These are phyloP conservation scores for Enteromius treurensis DNA, from an alignment of 2,797 vertebrate species.

Conservation along the genomic window DNA sequence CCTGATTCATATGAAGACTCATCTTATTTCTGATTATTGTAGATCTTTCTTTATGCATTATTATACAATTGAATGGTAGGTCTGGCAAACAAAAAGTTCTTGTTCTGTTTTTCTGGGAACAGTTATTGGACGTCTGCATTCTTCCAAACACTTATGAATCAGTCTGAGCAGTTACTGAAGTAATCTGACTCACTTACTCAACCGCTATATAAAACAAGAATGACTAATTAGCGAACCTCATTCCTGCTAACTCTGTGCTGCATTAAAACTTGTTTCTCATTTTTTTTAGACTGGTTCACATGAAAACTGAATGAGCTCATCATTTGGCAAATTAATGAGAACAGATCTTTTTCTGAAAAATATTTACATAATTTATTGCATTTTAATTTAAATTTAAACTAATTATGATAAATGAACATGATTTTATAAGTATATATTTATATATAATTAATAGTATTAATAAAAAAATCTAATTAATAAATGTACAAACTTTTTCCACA, in stretches of 20 bases:
- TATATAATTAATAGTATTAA: background rate
- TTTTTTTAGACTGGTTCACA: background rate
- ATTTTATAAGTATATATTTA: background rate
- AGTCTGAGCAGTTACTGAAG: constrained; percentile 14
- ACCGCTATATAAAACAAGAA: background rate
- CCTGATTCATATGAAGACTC: background rate
- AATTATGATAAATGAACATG: background rate
- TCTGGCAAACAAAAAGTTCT: background rate
- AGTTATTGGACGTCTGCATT: background rate
- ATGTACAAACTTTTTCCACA: too few species aligned
- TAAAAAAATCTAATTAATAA: too few species aligned
- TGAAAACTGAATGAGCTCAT: too few species aligned
- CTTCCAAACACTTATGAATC: background rate
- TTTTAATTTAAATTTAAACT: too few species aligned
- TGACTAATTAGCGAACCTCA: background rate
- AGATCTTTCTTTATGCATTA: background rate
- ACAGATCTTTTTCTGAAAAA: background rate
- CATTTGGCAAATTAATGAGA: background rate
- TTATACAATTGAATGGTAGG: background rate
- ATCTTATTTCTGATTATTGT: background rate
- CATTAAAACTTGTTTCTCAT: background rate
- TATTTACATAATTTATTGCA: background rate
- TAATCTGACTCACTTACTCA: constrained; percentile 56
- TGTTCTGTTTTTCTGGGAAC: background rate
- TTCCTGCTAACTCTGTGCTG: background rate